phyloP scores from a whole-genome alignment of 2,888 invertebrate genomes.

The Bembecia ichneumoniformis region DNA sequence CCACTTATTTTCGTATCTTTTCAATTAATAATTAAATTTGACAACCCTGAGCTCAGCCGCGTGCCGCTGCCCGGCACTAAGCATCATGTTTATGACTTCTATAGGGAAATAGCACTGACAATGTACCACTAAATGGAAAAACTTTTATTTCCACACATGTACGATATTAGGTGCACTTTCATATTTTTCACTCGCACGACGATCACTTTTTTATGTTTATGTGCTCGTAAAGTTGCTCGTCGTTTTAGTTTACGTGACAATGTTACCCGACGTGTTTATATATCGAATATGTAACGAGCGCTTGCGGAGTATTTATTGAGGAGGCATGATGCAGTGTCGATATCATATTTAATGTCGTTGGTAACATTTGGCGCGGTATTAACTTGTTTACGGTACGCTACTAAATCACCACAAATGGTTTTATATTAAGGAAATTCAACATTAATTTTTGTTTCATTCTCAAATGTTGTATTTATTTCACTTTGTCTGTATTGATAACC shows the following conservation, averaged over 20 bases:
- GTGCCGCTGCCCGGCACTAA: slow-evolving; percentile 19
- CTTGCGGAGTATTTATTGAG: slow-evolving; percentile 33
- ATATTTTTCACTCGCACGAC: slow-evolving; percentile 48
- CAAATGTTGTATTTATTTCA: no score
- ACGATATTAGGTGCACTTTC: slow-evolving; percentile 57
- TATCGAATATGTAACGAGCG: slow-evolving; percentile 40
- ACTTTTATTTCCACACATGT: slow-evolving; percentile 59
- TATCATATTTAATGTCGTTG: slow-evolving; percentile 8
- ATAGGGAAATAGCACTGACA: slow-evolving; percentile 63
- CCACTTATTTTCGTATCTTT: no score
- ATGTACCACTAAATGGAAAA: slow-evolving; percentile 60
- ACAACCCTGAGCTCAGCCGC: slow-evolving; percentile 12
- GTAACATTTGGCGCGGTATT: neutral
- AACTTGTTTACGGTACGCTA: neutral
- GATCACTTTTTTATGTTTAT: slow-evolving; percentile 70
- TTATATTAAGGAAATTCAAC: no score
- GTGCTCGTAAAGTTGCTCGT: slow-evolving; percentile 52
- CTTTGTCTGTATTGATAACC: no score
- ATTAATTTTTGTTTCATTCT: no score
- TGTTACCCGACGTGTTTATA: slow-evolving; percentile 54
- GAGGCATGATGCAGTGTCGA: slow-evolving; percentile 27
- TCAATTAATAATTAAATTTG: no score
- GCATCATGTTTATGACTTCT: slow-evolving; percentile 65
- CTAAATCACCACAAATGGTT: neutral
- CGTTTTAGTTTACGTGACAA: slow-evolving; percentile 56